These are phyloP conservation scores for Melikaiella ostensackeni DNA, from an alignment of 2,888 invertebrate genomes.

Conservation along the genomic window DNA sequence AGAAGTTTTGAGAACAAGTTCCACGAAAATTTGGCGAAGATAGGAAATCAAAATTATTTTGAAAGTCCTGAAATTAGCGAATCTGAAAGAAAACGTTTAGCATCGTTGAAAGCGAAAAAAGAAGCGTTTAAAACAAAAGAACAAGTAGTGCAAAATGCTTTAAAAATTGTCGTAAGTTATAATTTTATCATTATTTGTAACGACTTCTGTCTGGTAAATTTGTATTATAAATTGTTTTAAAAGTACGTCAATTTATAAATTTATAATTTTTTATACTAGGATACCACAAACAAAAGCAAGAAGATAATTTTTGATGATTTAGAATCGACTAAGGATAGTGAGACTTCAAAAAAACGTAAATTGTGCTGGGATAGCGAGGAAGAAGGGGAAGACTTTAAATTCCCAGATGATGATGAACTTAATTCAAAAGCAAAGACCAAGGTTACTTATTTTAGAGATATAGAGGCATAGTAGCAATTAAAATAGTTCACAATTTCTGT, in stretches of 20 bases:
- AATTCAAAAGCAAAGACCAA: conserved; percentile 84
- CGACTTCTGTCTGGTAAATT: not conserved
- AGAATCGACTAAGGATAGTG: conserved; percentile 56
- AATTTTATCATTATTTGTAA: not conserved
- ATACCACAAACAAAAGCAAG: conserved; percentile 80
- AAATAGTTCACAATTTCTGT: conserved; percentile 6
- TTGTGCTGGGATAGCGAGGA: conserved; percentile 78
- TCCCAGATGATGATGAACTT: conserved; percentile 63
- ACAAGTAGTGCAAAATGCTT: conserved; percentile 82
- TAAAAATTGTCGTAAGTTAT: conserved; percentile 81
- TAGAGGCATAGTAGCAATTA: too few species aligned
- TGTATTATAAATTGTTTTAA: too few species aligned
- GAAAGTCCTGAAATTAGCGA: conserved; percentile 39
- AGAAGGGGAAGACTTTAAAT: conserved; percentile 80
- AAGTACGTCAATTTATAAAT: conserved; percentile 8
- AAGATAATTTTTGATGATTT: conserved; percentile 83
- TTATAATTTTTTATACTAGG: conserved; percentile 62
- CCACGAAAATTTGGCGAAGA: not conserved
- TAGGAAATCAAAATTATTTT: not conserved
- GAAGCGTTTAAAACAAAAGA: conserved; percentile 83
- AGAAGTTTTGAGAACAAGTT: not conserved
- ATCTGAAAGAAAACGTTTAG: conserved; percentile 79
- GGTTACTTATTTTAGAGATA: conserved; percentile 78
- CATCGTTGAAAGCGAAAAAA: conserved; percentile 83
- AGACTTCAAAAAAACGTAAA: conserved; percentile 53